Evolutionary conservation across 1,140 invertebrate genomes (phyloP).

Genomic region (Dendroctonus valens): DNA sequence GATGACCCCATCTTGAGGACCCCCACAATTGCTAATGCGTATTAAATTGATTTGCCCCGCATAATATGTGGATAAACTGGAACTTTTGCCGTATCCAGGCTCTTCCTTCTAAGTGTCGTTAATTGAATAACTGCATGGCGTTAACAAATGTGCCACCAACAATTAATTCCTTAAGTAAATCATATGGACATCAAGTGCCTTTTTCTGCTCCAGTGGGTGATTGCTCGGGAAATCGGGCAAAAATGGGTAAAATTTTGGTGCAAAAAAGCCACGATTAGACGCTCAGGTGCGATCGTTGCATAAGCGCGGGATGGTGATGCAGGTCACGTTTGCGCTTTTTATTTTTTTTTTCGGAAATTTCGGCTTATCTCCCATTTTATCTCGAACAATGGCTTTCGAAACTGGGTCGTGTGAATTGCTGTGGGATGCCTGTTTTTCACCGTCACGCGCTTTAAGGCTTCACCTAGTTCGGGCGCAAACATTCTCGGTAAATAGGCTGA

Average conservation of each 20-base stretch:
- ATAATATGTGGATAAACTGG: slow-evolving; percentile 19
- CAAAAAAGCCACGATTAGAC: background rate
- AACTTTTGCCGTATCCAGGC: slow-evolving; percentile 6
- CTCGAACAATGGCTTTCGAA: slow-evolving; percentile 12
- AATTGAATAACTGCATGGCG: slow-evolving; percentile 26
- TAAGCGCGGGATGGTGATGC: slow-evolving; percentile 8
- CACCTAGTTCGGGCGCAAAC: slow-evolving; percentile 8
- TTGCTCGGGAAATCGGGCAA: background rate
- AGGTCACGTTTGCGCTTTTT: slow-evolving; percentile 9
- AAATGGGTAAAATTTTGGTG: background rate
- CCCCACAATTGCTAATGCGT: slow-evolving; percentile 6
- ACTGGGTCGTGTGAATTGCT: slow-evolving; percentile 20
- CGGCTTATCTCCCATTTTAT: slow-evolving; percentile 7
- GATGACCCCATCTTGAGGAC: background rate
- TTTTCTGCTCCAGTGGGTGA: background rate
- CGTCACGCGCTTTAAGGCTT: slow-evolving; percentile 8
- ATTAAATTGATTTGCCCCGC: slow-evolving; percentile 28
- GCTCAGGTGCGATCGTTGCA: background rate
- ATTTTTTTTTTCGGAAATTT: background rate
- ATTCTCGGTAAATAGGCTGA: background rate
- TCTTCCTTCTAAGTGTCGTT: slow-evolving; percentile 25
- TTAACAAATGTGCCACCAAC: slow-evolving; percentile 21
- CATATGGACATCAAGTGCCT: background rate
- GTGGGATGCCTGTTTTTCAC: slow-evolving; percentile 15
- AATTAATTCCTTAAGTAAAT: slow-evolving; percentile 19